Conservation (phyloP, 2,888 invertebrate species). For the Pheosia tremula region DNA sequence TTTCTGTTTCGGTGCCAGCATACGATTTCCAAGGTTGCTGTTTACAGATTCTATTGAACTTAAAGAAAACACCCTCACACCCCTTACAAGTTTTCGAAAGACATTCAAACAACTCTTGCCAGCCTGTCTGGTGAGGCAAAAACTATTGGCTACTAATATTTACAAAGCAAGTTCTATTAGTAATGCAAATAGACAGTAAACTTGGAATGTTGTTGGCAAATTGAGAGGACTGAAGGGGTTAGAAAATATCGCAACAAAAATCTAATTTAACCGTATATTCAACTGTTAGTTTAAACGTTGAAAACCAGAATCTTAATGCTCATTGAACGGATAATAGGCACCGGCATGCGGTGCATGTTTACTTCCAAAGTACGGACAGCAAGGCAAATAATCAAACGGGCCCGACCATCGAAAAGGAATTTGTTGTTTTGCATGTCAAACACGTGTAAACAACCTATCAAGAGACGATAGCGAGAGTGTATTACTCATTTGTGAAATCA, state of each 20-base stretch:
- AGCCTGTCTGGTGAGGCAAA: too few relatives aligned
- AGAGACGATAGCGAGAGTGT: constrained; percentile 36
- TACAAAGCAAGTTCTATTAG: neutral
- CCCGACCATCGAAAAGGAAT: constrained; percentile 62
- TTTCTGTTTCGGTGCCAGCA: too few relatives aligned
- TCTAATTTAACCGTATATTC: too few relatives aligned
- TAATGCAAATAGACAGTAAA: constrained; percentile 1
- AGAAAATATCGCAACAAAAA: too few relatives aligned
- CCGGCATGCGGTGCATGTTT: constrained; percentile 69
- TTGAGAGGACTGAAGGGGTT: neutral
- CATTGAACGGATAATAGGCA: constrained; percentile 31
- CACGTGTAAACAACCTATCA: constrained; percentile 39
- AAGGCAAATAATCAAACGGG: constrained; percentile 67
- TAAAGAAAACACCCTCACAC: too few relatives aligned
- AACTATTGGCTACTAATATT: too few relatives aligned
- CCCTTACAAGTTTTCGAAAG: too few relatives aligned
- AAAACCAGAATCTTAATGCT: neutral
- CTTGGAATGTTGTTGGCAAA: neutral
- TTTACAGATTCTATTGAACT: too few relatives aligned
- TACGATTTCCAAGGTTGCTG: too few relatives aligned
- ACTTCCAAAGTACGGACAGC: constrained; percentile 58
- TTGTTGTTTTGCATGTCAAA: constrained; percentile 67
- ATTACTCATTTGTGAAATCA: constrained; percentile 35
- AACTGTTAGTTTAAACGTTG: neutral
- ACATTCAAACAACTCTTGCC: too few relatives aligned